A percentile compares a stretch with the other conserved stretches of the same genome.
These are phyloP conservation scores for Myripristis murdjan DNA, from an alignment of 2,797 vertebrate species.

Conservation along the genomic window DNA sequence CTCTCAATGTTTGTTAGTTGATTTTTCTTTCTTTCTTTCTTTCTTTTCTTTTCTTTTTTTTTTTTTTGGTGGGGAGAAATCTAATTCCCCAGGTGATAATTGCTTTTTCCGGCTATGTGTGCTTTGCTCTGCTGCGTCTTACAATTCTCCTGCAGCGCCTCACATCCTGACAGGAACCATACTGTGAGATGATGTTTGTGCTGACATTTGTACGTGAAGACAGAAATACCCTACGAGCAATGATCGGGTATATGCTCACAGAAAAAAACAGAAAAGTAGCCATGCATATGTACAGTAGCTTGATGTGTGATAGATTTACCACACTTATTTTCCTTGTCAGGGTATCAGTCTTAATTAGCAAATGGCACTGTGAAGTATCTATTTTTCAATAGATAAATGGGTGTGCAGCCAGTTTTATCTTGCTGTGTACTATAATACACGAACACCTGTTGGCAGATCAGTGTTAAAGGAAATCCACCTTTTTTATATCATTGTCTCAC, in stretches of 20 bases:
- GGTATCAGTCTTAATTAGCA: not conserved
- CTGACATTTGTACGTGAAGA: not conserved
- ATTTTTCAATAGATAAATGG: not conserved
- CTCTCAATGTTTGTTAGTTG: slow-evolving; percentile 13
- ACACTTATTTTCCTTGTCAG: too few species aligned
- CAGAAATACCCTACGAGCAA: not conserved
- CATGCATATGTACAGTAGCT: not conserved
- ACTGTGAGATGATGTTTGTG: not conserved
- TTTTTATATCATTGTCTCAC: too few species aligned
- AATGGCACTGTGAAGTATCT: not conserved
- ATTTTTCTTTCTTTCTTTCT: not conserved
- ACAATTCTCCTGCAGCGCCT: slow-evolving; percentile 10
- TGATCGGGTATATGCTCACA: not conserved
- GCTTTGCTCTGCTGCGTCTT: slow-evolving; percentile 14
- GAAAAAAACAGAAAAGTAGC: not conserved
- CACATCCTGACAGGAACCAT: slow-evolving; percentile 8
- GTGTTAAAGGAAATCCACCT: not conserved
- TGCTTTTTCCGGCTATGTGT: slow-evolving; percentile 28
- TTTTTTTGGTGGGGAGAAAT: slow-evolving; percentile 6
- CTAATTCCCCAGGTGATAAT: slow-evolving; percentile 34
- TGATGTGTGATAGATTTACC: too few species aligned
- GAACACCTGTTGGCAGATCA: not conserved
- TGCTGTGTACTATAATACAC: not conserved
- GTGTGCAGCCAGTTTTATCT: not conserved
- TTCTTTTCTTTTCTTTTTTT: not conserved